phyloP scores from a whole-genome alignment of 2,888 invertebrate species.

The Scrobipalpa costella region DNA sequence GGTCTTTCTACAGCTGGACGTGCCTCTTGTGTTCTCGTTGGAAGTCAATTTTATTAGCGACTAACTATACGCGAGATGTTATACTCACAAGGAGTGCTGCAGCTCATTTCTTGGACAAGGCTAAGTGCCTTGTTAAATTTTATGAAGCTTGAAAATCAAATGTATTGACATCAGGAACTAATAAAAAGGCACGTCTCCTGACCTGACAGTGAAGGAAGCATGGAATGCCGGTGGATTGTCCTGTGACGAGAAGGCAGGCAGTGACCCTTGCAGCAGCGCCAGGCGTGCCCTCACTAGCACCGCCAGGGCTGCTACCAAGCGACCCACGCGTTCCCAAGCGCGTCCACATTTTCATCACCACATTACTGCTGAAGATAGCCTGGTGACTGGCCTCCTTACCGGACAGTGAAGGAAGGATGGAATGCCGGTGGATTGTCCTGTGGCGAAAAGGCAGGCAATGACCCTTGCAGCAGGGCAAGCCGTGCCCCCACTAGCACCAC shows the following conservation, averaged over 20 bases:
- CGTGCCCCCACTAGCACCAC: slow-evolving; percentile 85
- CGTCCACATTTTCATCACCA: slow-evolving; percentile 78
- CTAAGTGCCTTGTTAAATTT: no score
- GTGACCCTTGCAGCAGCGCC: slow-evolving; percentile 88
- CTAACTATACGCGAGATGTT: no score
- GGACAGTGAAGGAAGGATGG: slow-evolving; percentile 86
- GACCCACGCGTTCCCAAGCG: slow-evolving; percentile 82
- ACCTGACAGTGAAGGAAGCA: slow-evolving; percentile 87
- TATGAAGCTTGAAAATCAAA: no score
- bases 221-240: slow-evolving; percentile 94
- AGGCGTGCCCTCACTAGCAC: slow-evolving; percentile 85
- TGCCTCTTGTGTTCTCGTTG: no score
- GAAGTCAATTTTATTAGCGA: no score
- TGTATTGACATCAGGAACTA: no score
- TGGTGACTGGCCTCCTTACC: no score
- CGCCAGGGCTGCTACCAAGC: slow-evolving; percentile 70
- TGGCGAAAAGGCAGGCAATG: slow-evolving; percentile 89
- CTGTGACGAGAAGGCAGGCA: slow-evolving; percentile 91
- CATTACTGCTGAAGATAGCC: slow-evolving; percentile 53
- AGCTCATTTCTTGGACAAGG: no score
- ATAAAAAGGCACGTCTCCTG: no score
- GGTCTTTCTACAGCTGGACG: background rate
- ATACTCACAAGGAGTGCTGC: no score
- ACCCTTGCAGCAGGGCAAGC: slow-evolving; percentile 88
- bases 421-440: slow-evolving; percentile 94